Conservation (phyloP, 2,113 vertebrate genomes). For the Amphiprion ocellaris region DNA sequence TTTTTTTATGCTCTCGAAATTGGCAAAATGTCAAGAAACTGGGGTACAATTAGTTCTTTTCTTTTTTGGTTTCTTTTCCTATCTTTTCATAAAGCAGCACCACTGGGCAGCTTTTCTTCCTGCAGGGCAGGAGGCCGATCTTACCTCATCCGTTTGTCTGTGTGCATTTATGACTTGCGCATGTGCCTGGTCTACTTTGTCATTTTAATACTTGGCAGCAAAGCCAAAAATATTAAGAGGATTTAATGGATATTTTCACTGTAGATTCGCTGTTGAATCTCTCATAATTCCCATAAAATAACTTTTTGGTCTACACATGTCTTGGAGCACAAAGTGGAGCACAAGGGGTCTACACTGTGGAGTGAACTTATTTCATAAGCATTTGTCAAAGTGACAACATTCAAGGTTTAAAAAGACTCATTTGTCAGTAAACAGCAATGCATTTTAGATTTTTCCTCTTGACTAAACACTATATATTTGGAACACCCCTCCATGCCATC, state of each 20-base stretch:
- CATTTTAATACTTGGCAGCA: conserved; percentile 57
- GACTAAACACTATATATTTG: conserved; percentile 42
- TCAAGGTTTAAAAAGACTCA: conserved; percentile 41
- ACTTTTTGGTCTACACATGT: conserved; percentile 35
- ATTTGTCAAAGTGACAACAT: conserved; percentile 37
- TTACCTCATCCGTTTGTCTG: conserved; percentile 51
- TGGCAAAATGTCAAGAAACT: conserved; percentile 71
- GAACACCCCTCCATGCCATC: conserved; percentile 37
- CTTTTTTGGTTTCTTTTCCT: conserved; percentile 39
- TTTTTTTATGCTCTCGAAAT: conserved; percentile 45
- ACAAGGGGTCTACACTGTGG: not conserved
- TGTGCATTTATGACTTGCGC: conserved; percentile 12
- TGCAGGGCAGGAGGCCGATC: conserved; percentile 50
- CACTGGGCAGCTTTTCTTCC: conserved; percentile 53
- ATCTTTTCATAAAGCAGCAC: conserved; percentile 57
- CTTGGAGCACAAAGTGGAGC: conserved; percentile 5
- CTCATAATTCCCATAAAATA: conserved; percentile 32
- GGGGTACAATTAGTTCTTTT: conserved; percentile 69
- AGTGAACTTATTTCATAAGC: not conserved
- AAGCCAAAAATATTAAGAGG: conserved; percentile 58
- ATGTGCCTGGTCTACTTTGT: conserved; percentile 47
- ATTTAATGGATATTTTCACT: conserved; percentile 54
- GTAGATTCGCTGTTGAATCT: conserved; percentile 41
- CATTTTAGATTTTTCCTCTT: conserved; percentile 24
- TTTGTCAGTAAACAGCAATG: conserved; percentile 11